phyloP scores from a whole-genome alignment of 2,797 vertebrate species.

The Myiothlypis chrysogaster region DNA sequence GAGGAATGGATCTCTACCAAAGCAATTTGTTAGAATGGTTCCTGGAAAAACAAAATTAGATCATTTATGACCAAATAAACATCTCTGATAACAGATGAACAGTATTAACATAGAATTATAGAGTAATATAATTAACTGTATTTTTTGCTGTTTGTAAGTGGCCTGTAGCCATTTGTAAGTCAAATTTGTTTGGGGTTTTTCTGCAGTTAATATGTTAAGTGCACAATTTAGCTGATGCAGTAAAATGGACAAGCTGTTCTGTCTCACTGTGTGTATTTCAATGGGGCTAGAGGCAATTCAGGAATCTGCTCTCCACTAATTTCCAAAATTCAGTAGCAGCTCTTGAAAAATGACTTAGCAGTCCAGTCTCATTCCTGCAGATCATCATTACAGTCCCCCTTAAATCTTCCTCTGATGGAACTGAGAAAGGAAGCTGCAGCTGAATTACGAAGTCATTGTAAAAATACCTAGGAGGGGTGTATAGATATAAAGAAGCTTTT shows the following conservation, averaged over 20 bases:
- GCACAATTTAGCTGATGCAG: background rate
- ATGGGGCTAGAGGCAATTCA: background rate
- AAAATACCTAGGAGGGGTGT: background rate
- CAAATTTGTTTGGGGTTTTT: background rate
- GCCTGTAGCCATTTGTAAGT: background rate
- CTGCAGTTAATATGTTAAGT: background rate
- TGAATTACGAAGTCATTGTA: background rate
- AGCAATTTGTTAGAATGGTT: background rate
- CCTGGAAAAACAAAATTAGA: background rate
- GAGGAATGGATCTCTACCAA: background rate
- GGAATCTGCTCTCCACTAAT: background rate
- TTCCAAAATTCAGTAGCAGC: background rate
- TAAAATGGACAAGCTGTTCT: constrained; percentile 5
- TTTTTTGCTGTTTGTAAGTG: background rate
- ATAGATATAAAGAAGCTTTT: background rate
- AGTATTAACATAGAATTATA: background rate
- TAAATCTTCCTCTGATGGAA: background rate
- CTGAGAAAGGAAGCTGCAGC: background rate
- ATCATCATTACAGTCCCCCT: background rate
- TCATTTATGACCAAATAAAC: background rate
- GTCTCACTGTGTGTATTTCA: background rate
- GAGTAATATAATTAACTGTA: background rate
- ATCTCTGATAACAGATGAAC: background rate
- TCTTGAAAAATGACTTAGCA: background rate
- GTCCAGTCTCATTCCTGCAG: background rate